Percentiles rank a stretch among this genome's conserved stretches.
These are phyloP conservation scores for Carettochelys insculpta DNA, from an alignment of 2,113 vertebrate species.

Conservation along the genomic window DNA sequence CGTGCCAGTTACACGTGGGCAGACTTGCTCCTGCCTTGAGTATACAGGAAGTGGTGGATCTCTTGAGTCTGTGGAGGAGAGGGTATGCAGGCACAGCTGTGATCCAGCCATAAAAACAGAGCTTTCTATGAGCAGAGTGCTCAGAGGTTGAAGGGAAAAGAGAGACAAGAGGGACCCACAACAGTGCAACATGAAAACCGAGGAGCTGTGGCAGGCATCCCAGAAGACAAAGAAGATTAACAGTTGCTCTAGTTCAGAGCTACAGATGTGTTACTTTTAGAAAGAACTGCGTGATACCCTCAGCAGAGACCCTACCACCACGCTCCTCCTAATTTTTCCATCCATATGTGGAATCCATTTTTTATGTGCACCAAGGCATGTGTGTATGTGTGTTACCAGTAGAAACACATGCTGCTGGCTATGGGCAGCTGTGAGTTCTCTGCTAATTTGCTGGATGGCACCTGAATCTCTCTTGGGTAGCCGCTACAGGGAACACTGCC, in stretches of 20 bases:
- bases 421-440: no score
- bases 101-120: neutral
- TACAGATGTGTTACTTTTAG: neutral
- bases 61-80: neutral
- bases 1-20: no score
- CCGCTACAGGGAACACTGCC: no score
- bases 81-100: neutral
- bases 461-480: no score
- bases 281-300: neutral
- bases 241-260: neutral
- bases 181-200: neutral
- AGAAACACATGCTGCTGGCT: no score
- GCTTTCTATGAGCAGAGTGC: neutral
- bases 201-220: neutral
- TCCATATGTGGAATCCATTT: no score
- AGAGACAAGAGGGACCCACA: neutral
- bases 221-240: neutral
- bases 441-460: no score
- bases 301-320: neutral
- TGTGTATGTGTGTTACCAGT: no score
- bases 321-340: no score
- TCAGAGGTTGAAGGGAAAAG: neutral
- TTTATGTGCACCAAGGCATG: no score
- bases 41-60: neutral
- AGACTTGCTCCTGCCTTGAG: neutral